Evolutionary conservation across 2,113 vertebrate species (phyloP).

Genomic region (Sylvia atricapilla): DNA sequence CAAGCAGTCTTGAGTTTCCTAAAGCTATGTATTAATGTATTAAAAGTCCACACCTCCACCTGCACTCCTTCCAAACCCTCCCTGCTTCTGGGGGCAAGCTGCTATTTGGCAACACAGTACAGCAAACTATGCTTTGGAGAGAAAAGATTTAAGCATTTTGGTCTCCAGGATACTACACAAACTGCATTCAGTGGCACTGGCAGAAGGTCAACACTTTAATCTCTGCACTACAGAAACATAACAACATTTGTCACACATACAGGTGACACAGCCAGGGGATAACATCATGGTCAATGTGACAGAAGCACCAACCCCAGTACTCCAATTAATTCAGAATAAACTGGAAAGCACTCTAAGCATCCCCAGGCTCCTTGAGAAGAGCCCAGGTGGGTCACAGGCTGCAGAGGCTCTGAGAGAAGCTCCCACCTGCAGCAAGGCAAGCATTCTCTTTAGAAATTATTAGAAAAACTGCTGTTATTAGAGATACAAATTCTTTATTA

Average conservation of each 20-base stretch:
- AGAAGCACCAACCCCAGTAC: background rate
- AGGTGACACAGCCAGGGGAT: background rate
- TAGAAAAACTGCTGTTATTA: background rate
- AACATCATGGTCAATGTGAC: fast-evolving
- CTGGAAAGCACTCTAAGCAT: background rate
- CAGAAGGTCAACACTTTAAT: background rate
- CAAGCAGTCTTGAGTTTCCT: background rate
- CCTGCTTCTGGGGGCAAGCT: background rate
- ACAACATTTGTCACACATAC: background rate
- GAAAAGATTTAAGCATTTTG: background rate
- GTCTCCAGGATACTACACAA: background rate
- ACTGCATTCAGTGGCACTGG: background rate
- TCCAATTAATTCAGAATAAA: background rate
- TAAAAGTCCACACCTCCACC: background rate
- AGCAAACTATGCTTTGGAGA: background rate
- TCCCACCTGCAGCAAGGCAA: background rate
- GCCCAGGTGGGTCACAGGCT: background rate
- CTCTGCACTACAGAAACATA: background rate
- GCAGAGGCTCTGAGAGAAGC: background rate
- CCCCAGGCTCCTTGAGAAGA: background rate
- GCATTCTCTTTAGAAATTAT: background rate
- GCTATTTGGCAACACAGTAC: background rate
- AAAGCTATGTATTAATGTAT: background rate
- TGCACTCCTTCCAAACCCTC: background rate
- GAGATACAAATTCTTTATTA: background rate